phyloP scores from a whole-genome alignment of 2,113 vertebrate species.

The cat (Felis catus) region F.catus_Fca126_mat1.0 CM031423.1:59883001-59883500 shows the following conservation, averaged over 20 bases:
- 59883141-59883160: neutral
- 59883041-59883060: neutral
- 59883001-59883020: neutral
- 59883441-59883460: neutral
- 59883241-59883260: neutral
- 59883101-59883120: neutral
- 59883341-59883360: neutral
- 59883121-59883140: neutral
- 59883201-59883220: neutral
- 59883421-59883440: neutral
- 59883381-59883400: neutral
- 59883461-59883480: neutral
- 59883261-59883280: neutral
- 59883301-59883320: neutral
- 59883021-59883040: neutral
- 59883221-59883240: neutral
- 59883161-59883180: neutral
- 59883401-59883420: neutral
- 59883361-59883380: neutral
- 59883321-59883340: neutral
- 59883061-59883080: neutral
- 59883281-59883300: neutral
- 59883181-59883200: neutral
- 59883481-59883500: neutral
- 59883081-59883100: neutral